Conservation (phyloP, 2,113 vertebrate genomes). For the Fulmarus glacialis region DNA sequence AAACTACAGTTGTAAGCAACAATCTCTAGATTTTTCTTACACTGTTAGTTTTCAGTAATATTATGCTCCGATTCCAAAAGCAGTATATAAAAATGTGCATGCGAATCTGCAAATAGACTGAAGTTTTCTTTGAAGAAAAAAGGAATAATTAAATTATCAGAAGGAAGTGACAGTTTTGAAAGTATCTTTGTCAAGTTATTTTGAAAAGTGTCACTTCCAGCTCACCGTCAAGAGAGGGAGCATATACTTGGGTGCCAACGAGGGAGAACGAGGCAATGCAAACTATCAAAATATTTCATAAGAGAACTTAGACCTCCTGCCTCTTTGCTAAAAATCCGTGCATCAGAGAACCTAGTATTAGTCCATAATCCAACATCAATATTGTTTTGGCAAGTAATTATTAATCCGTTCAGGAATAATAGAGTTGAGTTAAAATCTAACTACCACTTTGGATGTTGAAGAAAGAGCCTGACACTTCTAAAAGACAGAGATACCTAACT, state of each 20-base stretch:
- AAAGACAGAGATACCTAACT: not conserved
- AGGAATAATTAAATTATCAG: not conserved
- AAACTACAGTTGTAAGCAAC: fast-evolving
- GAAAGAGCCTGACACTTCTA: not conserved
- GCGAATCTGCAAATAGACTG: not conserved
- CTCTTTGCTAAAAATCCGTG: not conserved
- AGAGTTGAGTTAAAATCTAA: not conserved
- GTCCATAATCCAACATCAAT: not conserved
- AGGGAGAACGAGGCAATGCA: not conserved
- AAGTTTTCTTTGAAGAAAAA: slow-evolving; percentile 4
- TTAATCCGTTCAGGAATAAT: not conserved
- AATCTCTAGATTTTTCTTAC: not conserved
- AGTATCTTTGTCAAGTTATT: slow-evolving; percentile 13
- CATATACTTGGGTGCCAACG: not conserved
- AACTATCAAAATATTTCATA: not conserved
- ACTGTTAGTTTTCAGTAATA: not conserved
- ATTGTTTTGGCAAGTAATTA: not conserved
- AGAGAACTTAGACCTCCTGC: not conserved
- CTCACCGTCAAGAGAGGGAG: not conserved
- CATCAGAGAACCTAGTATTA: not conserved
- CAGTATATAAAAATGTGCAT: not conserved
- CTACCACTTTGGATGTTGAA: not conserved
- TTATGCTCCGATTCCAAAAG: not conserved
- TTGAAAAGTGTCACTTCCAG: slow-evolving; percentile 15
- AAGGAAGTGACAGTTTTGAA: not conserved